These are phyloP conservation scores for Atherix ibis DNA, from an alignment of 2,888 invertebrate species.

Conservation along the genomic window DNA sequence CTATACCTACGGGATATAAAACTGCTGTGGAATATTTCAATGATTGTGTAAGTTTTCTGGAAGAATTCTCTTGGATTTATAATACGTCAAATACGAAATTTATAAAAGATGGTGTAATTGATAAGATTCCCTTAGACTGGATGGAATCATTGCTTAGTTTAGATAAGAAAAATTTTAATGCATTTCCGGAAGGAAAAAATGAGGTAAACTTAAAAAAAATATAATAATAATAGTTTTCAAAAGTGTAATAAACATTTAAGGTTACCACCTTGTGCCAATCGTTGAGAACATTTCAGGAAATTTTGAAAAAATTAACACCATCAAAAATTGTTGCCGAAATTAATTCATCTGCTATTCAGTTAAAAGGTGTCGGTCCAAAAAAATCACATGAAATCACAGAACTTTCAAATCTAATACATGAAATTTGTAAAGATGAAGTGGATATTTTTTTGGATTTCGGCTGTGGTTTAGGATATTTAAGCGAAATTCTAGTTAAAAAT, in stretches of 20 bases:
- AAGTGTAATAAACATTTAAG: conserved; percentile 3
- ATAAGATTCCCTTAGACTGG: conserved; percentile 40
- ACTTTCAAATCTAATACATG: conserved; percentile 36
- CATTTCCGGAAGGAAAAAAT: conserved; percentile 26
- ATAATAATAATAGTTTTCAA: neutral
- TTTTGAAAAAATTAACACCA: conserved; percentile 16
- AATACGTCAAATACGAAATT: conserved; percentile 49
- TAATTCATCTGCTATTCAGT: conserved; percentile 12
- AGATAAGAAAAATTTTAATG: conserved; percentile 33
- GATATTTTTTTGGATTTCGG: conserved; percentile 54
- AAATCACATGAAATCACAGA: conserved; percentile 55
- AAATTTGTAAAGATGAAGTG: conserved; percentile 26
- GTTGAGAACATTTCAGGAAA: conserved; percentile 29
- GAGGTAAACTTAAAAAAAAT: conserved; percentile 15
- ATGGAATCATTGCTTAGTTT: conserved; percentile 30
- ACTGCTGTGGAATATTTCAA: conserved; percentile 37
- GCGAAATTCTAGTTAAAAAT: conserved; percentile 43
- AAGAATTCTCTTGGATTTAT: conserved; percentile 45
- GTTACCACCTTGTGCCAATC: conserved; percentile 29
- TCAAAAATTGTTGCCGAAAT: conserved; percentile 5
- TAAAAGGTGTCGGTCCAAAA: conserved; percentile 38
- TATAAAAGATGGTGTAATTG: conserved; percentile 37
- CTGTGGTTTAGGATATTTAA: conserved; percentile 59
- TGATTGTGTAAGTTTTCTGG: conserved; percentile 39
- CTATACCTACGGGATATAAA: conserved; percentile 21